A percentile compares a stretch with the other conserved stretches of the same genome.
Conservation (phyloP, 2,888 invertebrate species). For the Drosophila niveifrons region DNA sequence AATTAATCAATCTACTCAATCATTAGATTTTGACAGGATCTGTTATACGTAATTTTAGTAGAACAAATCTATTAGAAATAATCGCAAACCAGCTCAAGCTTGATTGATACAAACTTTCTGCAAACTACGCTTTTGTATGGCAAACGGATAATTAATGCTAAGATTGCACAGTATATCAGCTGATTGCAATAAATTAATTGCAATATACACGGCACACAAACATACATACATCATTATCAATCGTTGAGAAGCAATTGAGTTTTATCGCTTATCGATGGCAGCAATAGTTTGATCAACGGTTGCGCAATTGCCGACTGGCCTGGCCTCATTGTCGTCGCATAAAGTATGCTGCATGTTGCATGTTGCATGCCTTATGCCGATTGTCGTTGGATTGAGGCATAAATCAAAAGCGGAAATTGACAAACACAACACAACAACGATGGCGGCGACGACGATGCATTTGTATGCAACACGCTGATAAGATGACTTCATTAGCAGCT, state of each 20-base stretch:
- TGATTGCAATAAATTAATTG: background rate
- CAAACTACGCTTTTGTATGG: background rate
- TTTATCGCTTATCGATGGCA: constrained; percentile 41
- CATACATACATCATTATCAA: background rate
- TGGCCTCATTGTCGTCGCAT: constrained; percentile 5
- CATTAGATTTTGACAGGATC: no score
- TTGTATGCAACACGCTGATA: constrained; percentile 64
- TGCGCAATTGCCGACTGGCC: constrained; percentile 12
- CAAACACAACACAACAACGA: constrained; percentile 31
- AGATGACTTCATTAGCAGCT: constrained; percentile 76
- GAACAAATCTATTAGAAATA: background rate
- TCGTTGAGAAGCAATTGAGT: constrained; percentile 9
- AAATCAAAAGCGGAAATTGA: constrained; percentile 74
- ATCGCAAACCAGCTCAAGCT: background rate
- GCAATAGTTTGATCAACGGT: constrained; percentile 18
- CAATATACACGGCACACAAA: background rate
- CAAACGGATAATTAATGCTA: background rate
- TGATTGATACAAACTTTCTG: background rate
- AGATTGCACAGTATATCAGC: background rate
- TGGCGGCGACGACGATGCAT: constrained; percentile 28
- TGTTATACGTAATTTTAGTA: no score
- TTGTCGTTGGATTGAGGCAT: constrained; percentile 43
- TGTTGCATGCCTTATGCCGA: background rate
- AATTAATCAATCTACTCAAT: no score
- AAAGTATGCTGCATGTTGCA: background rate